These are phyloP conservation scores for Vesta saturnalis DNA, from an alignment of 2,888 invertebrate species.

Conservation along the genomic window DNA sequence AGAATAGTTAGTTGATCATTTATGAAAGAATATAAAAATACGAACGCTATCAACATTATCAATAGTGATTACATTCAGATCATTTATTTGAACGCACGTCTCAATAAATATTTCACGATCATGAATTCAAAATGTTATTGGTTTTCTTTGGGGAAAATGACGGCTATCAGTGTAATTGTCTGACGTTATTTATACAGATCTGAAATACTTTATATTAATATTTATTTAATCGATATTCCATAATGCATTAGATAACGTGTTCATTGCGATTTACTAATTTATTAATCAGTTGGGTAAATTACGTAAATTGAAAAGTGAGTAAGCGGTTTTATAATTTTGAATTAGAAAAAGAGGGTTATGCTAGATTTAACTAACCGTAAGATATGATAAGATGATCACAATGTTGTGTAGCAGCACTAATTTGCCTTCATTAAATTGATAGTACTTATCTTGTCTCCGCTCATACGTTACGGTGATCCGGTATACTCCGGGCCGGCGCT, in stretches of 20 bases:
- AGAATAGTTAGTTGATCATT: no score
- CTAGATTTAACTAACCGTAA: background rate
- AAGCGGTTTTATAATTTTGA: background rate
- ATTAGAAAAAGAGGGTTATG: background rate
- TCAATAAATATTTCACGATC: background rate
- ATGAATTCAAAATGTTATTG: background rate
- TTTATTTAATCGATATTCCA: background rate
- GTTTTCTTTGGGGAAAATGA: background rate
- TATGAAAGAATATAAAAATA: background rate
- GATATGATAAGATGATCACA: constrained; percentile 15
- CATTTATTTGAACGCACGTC: background rate
- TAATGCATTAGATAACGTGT: background rate
- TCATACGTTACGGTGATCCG: constrained; percentile 32
- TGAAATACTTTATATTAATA: no score
- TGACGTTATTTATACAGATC: background rate
- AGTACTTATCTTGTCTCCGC: constrained; percentile 37
- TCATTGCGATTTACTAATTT: background rate
- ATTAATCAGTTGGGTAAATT: no score
- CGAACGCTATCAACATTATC: background rate
- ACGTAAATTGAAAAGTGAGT: no score
- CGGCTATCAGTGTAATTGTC: no score
- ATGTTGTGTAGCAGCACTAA: constrained; percentile 17
- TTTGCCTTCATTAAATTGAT: constrained; percentile 34
- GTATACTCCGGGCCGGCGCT: constrained; percentile 64
- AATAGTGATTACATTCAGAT: background rate